Evolutionary conservation across 2,113 vertebrate genomes (phyloP), one percentile per base, ranked within the genome.

Genomic region (Tautogolabrus adspersus): DNA sequence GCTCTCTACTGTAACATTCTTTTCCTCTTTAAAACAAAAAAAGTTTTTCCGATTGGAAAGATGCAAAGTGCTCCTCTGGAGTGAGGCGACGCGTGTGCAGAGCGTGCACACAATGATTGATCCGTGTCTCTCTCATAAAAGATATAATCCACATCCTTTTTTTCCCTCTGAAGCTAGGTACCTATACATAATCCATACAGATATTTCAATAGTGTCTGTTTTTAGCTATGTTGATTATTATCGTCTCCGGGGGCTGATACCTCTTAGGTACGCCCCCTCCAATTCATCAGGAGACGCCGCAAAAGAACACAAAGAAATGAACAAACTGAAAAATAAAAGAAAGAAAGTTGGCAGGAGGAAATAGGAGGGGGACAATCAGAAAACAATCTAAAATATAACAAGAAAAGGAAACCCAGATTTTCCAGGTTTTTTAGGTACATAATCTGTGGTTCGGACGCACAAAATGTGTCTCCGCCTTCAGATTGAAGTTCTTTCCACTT

Each of bases 41-140:
- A 42, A 79, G 78, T 71, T 71, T 77, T 82, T 74, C 85, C 81
- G 82, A 88, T 87, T 91, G 85, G 79, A 89, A 91, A 90, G 76
- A 89, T 85, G 88, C 90, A 94, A 94, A 93, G 93, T 93, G 93
- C 94, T 94, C 92, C 93, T 93, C 87, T 89, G 91, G 87, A 89
- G 85, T 83, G 89, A 94, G 93, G 92, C 86, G 75, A 91, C 82
- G 81, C 86, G 77, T 90, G 90, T 82, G 92, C 87, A 88, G 69
- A 77, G 75, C 79, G 64, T 79, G 68, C 90, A 92, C 92, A 93
- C 89, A 69, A 89, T 93, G 94, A 95, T 94, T 95, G 94, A 94
- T 91, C 92, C 92, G 38, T 90, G 88, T 93, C 92, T 93, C 92
- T 90, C 88, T 85, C 80, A 77, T 86, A 89, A 91, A 93, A 93